These are phyloP conservation scores for Brachionus rubens DNA, from an alignment of 1,140 invertebrate species.

Conservation along the genomic window DNA sequence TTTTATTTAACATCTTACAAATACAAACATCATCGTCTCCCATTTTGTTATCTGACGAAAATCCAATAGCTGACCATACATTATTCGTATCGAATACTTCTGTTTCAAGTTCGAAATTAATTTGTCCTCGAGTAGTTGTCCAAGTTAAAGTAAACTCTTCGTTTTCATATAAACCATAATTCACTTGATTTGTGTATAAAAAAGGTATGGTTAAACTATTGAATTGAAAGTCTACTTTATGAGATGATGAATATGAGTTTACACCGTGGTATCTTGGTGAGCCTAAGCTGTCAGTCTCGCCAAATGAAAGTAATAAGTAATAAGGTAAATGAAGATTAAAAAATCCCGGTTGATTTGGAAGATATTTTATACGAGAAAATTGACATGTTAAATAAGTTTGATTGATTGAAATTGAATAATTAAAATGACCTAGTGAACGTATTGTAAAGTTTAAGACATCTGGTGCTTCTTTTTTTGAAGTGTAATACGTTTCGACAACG, in stretches of 20 bases:
- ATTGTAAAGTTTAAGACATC: neutral
- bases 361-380: constrained; percentile 1
- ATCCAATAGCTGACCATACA: neutral
- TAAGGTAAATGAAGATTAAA: constrained; percentile 18
- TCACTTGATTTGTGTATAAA: neutral
- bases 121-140: neutral
- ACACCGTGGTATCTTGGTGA: neutral
- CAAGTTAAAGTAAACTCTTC: neutral
- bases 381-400: constrained; percentile 32
- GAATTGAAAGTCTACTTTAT: neutral
- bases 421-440: neutral
- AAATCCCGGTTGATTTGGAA: neutral
- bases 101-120: neutral
- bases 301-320: constrained; percentile 18
- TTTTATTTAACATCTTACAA: neutral
- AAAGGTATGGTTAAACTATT: neutral
- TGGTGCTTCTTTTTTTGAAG: neutral
- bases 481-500: constrained; percentile 33
- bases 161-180: neutral
- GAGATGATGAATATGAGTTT: neutral
- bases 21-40: neutral
- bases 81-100: neutral
- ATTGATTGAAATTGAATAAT: neutral
- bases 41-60: neutral
- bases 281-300: neutral